phyloP scores from a whole-genome alignment of 1,140 invertebrate species.

The Armadillidium nasatum region DNA sequence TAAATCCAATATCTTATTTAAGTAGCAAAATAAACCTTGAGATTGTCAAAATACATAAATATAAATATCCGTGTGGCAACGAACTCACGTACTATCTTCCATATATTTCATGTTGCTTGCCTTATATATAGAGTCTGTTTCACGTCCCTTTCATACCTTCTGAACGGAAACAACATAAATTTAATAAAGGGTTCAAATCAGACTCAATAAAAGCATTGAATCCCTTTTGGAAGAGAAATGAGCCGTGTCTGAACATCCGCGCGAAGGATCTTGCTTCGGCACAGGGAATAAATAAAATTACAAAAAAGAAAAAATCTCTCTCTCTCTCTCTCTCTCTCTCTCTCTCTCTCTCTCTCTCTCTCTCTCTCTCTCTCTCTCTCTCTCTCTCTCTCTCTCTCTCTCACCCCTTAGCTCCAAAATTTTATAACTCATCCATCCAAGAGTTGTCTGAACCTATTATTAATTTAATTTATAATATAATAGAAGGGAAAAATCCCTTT shows the following conservation, averaged over 20 bases:
- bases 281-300: not conserved
- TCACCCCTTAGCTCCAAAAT: not conserved
- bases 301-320: no score
- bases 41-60: no score
- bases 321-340: no score
- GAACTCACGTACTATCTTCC: no score
- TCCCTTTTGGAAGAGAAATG: not conserved
- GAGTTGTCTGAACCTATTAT: not conserved
- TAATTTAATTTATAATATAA: slow-evolving; percentile 15
- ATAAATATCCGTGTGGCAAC: no score
- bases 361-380: no score
- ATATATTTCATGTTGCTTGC: no score
- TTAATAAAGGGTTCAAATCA: slow-evolving; percentile 4
- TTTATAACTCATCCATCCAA: not conserved
- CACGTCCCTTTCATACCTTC: not conserved
- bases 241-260: not conserved
- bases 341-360: no score
- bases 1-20: no score
- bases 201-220: slow-evolving; percentile 7
- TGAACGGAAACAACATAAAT: not conserved
- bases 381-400: not conserved
- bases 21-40: no score
- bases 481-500: not conserved
- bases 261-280: not conserved
- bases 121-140: no score